Conservation (phyloP, 2,113 vertebrate genomes). For the Chionomys nivalis region DNA sequence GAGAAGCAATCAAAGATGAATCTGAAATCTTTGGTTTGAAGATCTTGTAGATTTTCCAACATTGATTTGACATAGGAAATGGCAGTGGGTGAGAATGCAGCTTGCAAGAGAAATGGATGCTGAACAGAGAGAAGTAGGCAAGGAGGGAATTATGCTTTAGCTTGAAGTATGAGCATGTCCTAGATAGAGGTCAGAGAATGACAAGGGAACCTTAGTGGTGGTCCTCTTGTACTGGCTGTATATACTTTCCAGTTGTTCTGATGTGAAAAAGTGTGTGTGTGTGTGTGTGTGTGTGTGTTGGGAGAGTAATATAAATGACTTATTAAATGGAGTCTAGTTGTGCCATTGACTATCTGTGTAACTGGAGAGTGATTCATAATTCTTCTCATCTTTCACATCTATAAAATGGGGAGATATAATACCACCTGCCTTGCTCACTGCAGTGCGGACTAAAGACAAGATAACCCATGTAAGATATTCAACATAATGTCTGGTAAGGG, state of each 20-base stretch:
- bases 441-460: neutral
- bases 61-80: neutral
- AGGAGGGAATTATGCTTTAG: neutral
- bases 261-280: neutral
- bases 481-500: neutral
- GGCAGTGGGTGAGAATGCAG: fast-evolving
- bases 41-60: neutral
- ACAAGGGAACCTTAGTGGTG: neutral
- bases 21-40: neutral
- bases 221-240: neutral
- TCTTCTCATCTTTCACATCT: constrained; percentile 9
- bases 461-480: neutral
- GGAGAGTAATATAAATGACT: neutral
- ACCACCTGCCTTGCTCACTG: neutral
- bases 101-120: neutral
- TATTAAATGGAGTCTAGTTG: neutral
- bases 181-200: neutral
- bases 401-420: neutral
- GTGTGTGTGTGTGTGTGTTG: neutral
- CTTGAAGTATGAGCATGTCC: neutral
- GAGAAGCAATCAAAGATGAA: neutral
- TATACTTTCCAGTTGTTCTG: neutral
- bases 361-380: neutral
- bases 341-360: neutral
- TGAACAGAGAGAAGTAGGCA: neutral